Evolutionary conservation across 1,140 invertebrate genomes (phyloP), one percentile per base, ranked within the genome.

Genomic region (Marisa cornuarietis): DNA sequence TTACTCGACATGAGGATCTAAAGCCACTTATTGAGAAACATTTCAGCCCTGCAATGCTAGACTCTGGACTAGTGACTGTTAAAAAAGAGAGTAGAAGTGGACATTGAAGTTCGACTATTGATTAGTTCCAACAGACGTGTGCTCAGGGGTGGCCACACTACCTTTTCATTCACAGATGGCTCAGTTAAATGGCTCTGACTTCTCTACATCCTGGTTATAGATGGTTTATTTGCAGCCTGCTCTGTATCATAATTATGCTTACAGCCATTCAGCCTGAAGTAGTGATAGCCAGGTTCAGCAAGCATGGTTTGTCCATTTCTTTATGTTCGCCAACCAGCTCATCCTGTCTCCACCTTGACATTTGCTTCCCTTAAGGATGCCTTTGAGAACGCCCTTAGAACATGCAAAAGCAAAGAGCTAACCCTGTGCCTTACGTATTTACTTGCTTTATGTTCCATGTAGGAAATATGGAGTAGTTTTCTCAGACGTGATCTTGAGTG

Each of bases 81-180:
- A n/a, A 76, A 81, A 16, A 72, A 72, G 58, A 82, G 84, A 18
- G 77, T 82, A 7, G 84, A 85, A 31, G 80, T 76, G 8, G 79
- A 85, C 42, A 63, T 83, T 61, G 24, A 62, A 3, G 22, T 80
- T 3, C 76, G 72, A 16, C 54, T 81, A 1, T 71, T 81, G 24
- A 66, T 49, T n/a, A 24, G 20, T 8, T 31, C 62, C 11, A 52
- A 66, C n/a, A 62, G 52, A 14, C 81, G 82, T 74, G 8, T 83
- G 82, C 80, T 79, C 81, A 77, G 79, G 80, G n/a, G 73, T 76
- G 49, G 76, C 71, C 16, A 83, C 82, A 31, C 52, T 83, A 5
- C 71, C 83, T 9, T 85, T 82, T 9, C 78, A 82, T 66, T 78
- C 52, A 20, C 51, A 8, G 61, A 65, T 54, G 51, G 61, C 66